Evolutionary conservation across 2,888 invertebrate species (phyloP).

Genomic region (Sceliomorpha sp.): DNA sequence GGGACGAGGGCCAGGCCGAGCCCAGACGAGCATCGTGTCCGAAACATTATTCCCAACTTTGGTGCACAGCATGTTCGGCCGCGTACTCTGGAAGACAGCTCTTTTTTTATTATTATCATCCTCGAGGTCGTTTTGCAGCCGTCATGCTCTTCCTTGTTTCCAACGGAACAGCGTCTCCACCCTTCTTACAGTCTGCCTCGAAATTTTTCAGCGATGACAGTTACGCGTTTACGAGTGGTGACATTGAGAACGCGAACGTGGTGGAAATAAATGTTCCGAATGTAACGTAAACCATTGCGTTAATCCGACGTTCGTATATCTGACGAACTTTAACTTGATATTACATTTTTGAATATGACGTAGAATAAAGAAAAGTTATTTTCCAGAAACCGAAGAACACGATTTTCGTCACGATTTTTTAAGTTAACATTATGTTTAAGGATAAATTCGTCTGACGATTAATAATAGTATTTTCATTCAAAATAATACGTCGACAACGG

Average conservation of each 20-base stretch:
- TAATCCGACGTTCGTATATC: no score
- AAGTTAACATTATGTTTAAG: no score
- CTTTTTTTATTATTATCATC: conserved; percentile 47
- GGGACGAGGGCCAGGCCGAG: conserved; percentile 67
- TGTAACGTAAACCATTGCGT: neutral
- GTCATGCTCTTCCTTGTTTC: conserved; percentile 40
- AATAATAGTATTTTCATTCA: conserved; percentile 25
- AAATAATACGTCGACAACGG: conserved; percentile 8
- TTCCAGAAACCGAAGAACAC: no score
- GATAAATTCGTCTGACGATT: no score
- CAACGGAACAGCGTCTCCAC: conserved; percentile 29
- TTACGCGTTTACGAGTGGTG: conserved; percentile 26
- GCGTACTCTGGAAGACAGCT: conserved; percentile 44
- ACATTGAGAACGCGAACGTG: conserved; percentile 14
- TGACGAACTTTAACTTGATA: no score
- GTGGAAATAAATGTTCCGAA: conserved; percentile 11
- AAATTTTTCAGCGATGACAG: conserved; percentile 27
- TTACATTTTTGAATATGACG: no score
- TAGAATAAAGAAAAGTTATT: neutral
- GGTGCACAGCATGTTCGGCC: conserved; percentile 47
- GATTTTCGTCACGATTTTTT: no score
- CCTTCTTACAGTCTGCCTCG: conserved; percentile 32
- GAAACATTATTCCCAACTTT: conserved; percentile 80
- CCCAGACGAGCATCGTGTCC: conserved; percentile 74
- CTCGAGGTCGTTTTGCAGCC: conserved; percentile 34